These are phyloP conservation scores for Lycia hirtaria DNA, from an alignment of 2,888 invertebrate species.

Conservation along the genomic window DNA sequence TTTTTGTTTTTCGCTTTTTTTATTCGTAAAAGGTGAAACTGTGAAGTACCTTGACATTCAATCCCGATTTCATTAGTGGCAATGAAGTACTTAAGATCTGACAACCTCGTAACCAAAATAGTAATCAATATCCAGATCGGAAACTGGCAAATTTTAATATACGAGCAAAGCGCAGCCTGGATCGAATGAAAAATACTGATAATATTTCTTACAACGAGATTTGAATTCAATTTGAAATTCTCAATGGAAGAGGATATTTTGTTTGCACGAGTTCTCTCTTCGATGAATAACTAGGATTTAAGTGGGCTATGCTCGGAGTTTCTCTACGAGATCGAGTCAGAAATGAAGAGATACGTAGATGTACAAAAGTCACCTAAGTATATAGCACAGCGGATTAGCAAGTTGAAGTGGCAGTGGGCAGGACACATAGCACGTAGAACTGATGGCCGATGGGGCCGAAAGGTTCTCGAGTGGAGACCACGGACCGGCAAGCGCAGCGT, in stretches of 20 bases:
- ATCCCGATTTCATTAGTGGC: not conserved
- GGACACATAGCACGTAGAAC: too few species aligned
- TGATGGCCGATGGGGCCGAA: too few species aligned
- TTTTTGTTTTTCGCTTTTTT: too few species aligned
- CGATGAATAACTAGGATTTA: constrained; percentile 12
- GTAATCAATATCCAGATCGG: constrained; percentile 18
- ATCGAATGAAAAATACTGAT: constrained; percentile 34
- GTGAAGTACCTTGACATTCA: not conserved
- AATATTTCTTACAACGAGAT: constrained; percentile 35
- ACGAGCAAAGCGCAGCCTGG: constrained; percentile 29
- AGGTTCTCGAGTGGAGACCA: too few species aligned
- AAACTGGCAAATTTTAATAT: constrained; percentile 21
- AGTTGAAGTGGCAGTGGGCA: too few species aligned
- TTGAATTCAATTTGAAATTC: constrained; percentile 34
- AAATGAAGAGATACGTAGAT: too few species aligned
- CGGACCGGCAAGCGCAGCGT: too few species aligned
- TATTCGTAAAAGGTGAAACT: not conserved
- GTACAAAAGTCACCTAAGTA: too few species aligned
- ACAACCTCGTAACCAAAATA: not conserved
- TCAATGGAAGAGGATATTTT: constrained; percentile 27
- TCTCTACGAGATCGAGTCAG: too few species aligned
- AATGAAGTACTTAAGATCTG: too few species aligned
- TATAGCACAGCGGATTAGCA: too few species aligned
- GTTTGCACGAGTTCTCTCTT: constrained; percentile 5
- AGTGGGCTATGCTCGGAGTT: too few species aligned